A percentile compares a stretch with the other conserved stretches of the same genome.
Evolutionary conservation across 2,113 vertebrate genomes (phyloP).

Genomic region (Carassius gibelio): DNA sequence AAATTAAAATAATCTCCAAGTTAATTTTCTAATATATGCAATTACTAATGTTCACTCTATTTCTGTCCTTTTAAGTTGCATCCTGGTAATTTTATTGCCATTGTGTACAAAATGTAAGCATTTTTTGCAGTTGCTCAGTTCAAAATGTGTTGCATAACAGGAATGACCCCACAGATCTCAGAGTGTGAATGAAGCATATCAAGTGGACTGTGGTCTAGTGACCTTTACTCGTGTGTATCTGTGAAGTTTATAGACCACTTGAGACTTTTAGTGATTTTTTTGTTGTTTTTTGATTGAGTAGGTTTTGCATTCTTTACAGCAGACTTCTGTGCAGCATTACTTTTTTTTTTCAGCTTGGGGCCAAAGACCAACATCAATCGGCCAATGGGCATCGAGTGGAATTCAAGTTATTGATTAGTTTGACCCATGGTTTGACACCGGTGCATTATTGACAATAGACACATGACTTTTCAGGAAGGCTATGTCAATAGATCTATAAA

Average conservation of each 20-base stretch:
- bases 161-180: background rate
- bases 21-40: background rate
- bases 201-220: background rate
- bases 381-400: conserved; percentile 44
- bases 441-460: conserved; percentile 63
- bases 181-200: background rate
- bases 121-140: background rate
- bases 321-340: background rate
- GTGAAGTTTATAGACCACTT: background rate
- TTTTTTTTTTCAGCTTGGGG: background rate
- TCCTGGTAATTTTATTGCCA: background rate
- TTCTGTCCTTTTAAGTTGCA: background rate
- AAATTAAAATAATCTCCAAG: background rate
- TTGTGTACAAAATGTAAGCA: background rate
- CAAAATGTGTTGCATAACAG: background rate
- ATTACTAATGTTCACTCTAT: background rate
- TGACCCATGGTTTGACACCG: conserved; percentile 46
- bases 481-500: background rate
- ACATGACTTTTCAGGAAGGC: conserved; percentile 8
- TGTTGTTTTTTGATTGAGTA: background rate
- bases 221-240: background rate
- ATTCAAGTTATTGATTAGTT: conserved; percentile 62
- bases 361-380: conserved; percentile 13
- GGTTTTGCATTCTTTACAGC: background rate
- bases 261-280: background rate